Evolutionary conservation across 64 coral and sea anemone species (phyloP), one percentile per base, ranked within the genome.

Genomic region (Stylophora pistillata): DNA sequence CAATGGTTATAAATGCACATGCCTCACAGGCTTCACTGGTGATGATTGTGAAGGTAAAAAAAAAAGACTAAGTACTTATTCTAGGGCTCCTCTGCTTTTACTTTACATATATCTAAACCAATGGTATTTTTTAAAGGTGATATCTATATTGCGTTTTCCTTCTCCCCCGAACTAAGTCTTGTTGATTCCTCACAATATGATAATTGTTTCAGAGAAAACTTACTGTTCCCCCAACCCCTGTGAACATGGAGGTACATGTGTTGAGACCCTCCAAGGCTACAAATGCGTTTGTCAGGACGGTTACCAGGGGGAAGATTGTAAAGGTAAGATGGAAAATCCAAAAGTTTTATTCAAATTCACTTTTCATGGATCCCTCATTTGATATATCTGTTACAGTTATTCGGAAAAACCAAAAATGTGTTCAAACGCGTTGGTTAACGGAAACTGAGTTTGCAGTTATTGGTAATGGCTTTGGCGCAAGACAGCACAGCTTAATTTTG

Each of bases 21-120:
- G 92, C 21, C 21, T 31, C 2, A 29, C 58, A 15, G 87, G 92
- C 3, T 94, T 80, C 64, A 69, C 85, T 74, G 92, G 92, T 0
- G 64, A 89, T 31, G 77, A 83, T 59, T 94, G 92, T 34, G 78
- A 89, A 94, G 92, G 92, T 94, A 94, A 85, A 20, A 30, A 31
- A 10, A 1, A n/a, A 74, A 6, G 2, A 47, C 6, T 74, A 11
- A 74, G 23, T n/a, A 20, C 32, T 73, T 73, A 26, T 73, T 18
- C 15, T 17, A 61, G 58, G n/a, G n/a, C n/a, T n/a, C n/a, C n/a
- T n/a, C n/a, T n/a, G n/a, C n/a, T n/a, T n/a, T n/a, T n/a, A n/a
- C n/a, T n/a, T n/a, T n/a, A n/a, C n/a, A n/a, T n/a, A n/a, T n/a
- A n/a, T n/a, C n/a, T n/a, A n/a, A n/a, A n/a, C n/a, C 7, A 47